Conservation (phyloP, 92 coral and sea anemone species). For the Actinostola sp. region DNA sequence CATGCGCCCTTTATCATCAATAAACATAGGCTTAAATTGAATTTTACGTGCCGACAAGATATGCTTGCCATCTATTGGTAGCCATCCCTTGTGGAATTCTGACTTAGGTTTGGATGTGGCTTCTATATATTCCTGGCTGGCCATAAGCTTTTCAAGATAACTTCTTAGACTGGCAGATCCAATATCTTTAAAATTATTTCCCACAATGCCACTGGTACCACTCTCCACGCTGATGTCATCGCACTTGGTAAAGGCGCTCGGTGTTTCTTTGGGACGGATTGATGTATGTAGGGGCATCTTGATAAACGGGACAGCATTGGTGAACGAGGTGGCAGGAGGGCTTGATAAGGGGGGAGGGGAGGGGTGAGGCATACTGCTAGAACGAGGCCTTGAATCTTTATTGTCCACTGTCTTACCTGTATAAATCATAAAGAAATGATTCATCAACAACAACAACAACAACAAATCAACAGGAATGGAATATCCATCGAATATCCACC, state of each 20-base stretch:
- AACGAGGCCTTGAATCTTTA: slow-evolving; percentile 23
- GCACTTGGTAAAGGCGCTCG: slow-evolving; percentile 62
- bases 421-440: neutral
- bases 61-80: slow-evolving; percentile 86
- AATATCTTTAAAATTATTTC: slow-evolving; percentile 62
- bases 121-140: slow-evolving; percentile 82
- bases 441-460: neutral
- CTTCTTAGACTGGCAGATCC: slow-evolving; percentile 72
- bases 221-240: slow-evolving; percentile 79
- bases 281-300: slow-evolving; percentile 19
- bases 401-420: slow-evolving; percentile 24
- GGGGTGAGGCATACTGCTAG: slow-evolving; percentile 27
- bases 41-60: slow-evolving; percentile 77
- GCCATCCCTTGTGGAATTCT: slow-evolving; percentile 81
- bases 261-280: slow-evolving; percentile 34
- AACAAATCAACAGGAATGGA: neutral
- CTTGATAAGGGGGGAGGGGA: slow-evolving; percentile 34
- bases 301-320: slow-evolving; percentile 12
- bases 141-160: slow-evolving; percentile 80
- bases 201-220: slow-evolving; percentile 46
- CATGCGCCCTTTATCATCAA: slow-evolving; percentile 94
- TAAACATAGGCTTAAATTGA: slow-evolving; percentile 88
- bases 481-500: neutral
- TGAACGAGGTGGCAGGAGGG: slow-evolving; percentile 25
- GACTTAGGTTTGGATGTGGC: slow-evolving; percentile 66